Conservation (phyloP, 2,113 vertebrate genomes). For the Channa argus region DNA sequence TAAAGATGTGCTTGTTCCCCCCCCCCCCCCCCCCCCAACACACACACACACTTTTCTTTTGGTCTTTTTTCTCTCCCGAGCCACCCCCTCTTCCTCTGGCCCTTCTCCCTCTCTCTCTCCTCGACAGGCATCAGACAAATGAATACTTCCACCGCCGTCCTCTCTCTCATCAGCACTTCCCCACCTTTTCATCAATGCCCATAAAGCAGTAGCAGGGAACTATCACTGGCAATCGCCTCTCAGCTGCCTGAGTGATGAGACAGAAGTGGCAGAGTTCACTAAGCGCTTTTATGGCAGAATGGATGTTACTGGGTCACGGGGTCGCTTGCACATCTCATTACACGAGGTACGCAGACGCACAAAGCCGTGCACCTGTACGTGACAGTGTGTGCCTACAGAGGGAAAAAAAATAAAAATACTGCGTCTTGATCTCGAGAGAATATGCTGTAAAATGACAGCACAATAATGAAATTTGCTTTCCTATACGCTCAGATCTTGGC, state of each 20-base stretch:
- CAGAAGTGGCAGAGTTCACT: slow-evolving; percentile 70
- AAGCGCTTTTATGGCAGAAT: slow-evolving; percentile 68
- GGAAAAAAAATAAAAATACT: neutral
- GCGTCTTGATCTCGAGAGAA: neutral
- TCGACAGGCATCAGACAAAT: slow-evolving; percentile 73
- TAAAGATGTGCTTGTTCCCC: slow-evolving; percentile 80
- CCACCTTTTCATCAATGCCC: slow-evolving; percentile 80
- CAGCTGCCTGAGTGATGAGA: slow-evolving; percentile 75
- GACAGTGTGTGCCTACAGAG: slow-evolving; percentile 2
- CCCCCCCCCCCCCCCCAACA: neutral
- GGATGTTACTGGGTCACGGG: slow-evolving; percentile 77
- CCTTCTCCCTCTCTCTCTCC: slow-evolving; percentile 24
- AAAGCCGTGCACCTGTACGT: slow-evolving; percentile 15
- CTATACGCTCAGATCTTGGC: neutral
- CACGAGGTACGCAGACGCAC: slow-evolving; percentile 48
- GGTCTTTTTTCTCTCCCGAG: neutral
- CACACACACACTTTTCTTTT: too few relatives aligned
- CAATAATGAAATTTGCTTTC: neutral
- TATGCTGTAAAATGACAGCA: neutral
- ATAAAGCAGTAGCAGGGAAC: slow-evolving; percentile 73
- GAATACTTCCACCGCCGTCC: slow-evolving; percentile 66
- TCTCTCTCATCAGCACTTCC: slow-evolving; percentile 74
- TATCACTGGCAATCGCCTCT: slow-evolving; percentile 73
- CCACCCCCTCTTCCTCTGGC: slow-evolving; percentile 18
- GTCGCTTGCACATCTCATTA: slow-evolving; percentile 70